Evolutionary conservation across 2,888 invertebrate species (phyloP).

Genomic region (Ennomos quercinarius): DNA sequence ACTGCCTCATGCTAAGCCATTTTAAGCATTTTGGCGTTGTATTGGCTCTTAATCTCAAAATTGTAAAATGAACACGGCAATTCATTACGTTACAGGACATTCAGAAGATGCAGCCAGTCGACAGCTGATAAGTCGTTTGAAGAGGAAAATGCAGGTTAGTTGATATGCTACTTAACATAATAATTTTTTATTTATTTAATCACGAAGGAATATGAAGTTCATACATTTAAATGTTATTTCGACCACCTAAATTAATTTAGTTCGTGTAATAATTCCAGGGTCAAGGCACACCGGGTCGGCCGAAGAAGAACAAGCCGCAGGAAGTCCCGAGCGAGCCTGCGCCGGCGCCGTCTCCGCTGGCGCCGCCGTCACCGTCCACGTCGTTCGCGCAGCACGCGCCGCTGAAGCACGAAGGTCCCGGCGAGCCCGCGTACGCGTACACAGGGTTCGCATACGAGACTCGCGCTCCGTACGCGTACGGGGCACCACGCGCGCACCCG

Average conservation of each 20-base stretch:
- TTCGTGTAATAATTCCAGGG: constrained; percentile 50
- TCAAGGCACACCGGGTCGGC: constrained; percentile 74
- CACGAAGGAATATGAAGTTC: too few species aligned
- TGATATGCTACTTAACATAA: too few species aligned
- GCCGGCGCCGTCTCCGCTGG: constrained; percentile 68
- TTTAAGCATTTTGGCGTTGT: too few species aligned
- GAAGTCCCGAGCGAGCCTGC: constrained; percentile 67
- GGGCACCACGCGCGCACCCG: constrained; percentile 48
- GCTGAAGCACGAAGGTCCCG: constrained; percentile 68
- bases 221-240: too few species aligned
- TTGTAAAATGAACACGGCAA: not conserved
- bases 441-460: constrained; percentile 59
- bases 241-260: too few species aligned
- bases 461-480: constrained; percentile 54
- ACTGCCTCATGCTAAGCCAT: too few species aligned
- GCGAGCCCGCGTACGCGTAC: constrained; percentile 60
- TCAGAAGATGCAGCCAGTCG: constrained; percentile 69
- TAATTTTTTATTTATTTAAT: too few species aligned
- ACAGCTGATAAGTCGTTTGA: constrained; percentile 76
- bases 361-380: constrained; percentile 65
- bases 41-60: too few species aligned
- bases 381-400: constrained; percentile 65
- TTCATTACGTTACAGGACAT: constrained; percentile 50
- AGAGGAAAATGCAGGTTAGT: constrained; percentile 78
- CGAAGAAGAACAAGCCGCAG: constrained; percentile 75